Base-by-base conservation (phyloP, 1,140 invertebrate species). In the Ooceraea biroi region DNA sequence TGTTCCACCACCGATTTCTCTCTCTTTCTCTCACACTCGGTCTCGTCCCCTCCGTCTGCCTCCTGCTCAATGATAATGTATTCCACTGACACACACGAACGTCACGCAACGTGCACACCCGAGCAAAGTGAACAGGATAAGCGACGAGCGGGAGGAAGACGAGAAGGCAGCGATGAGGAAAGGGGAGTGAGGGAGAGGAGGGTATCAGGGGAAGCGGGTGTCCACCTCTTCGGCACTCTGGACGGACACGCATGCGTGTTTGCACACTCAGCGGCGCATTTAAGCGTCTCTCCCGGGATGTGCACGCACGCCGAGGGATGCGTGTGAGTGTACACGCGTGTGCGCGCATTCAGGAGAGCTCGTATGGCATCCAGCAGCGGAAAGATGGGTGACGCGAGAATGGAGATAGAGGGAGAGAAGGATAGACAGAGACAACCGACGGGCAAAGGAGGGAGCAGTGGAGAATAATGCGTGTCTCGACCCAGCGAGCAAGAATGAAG, bases 11-110 rank as follows among this genome's bases (percentile, higher is more conserved):
- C 60, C 71, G 61, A 60, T 86, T 86, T 88, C 85, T 83, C 52
- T 73, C 77, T 77, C 73, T 50, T 82, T 84, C 74, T 50, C 30
- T 68, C 25, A n/a, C 60, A 66, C 82, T 58, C 48, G n/a, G n/a
- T 78, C 52, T 48, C 85, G 68, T 63, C 68, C n/a, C n/a, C 52
- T 52, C 44, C 36, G 5, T 63, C 68, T 44, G 41, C 71, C 82
- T 82, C 77, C 83, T 69, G 66, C 61, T 85, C 86, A 87, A 90
- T 89, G 88, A 92, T 92, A 91, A 93, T 90, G 87, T 90, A 93
- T 91, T 92, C 90, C 87, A 82, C 89, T 84, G 89, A 83, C 86
- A 82, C 89, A 86, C 77, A 63, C 87, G 72, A 66, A 77, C 74
- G 60, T 73, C 66, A 82, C 69, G 78, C 78, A 82, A 73, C 69